Evolutionary conservation across 2,888 invertebrate species (phyloP).

Genomic region (Hipparchia sbordonii): DNA sequence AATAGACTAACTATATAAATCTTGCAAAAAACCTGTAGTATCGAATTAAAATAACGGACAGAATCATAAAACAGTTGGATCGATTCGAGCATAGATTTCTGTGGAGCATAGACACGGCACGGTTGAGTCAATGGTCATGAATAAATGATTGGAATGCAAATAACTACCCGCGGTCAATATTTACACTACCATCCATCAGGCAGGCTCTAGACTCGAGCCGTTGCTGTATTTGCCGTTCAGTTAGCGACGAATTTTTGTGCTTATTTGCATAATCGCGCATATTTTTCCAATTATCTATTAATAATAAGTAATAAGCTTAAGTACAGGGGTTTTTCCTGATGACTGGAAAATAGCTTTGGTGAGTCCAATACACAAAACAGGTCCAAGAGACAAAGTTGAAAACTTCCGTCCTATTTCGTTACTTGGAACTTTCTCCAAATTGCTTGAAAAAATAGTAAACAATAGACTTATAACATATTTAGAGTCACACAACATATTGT

Average conservation of each 20-base stretch:
- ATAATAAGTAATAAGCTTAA: too few relatives aligned
- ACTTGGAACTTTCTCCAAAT: too few relatives aligned
- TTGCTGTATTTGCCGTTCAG: conserved; percentile 35
- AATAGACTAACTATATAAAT: too few relatives aligned
- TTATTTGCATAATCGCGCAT: background rate
- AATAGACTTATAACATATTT: too few relatives aligned
- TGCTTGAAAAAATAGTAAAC: too few relatives aligned
- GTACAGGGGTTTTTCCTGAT: too few relatives aligned
- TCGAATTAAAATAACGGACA: conserved; percentile 10
- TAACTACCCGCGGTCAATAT: conserved; percentile 25
- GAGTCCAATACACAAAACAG: too few relatives aligned
- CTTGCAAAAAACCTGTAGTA: conserved; percentile 21
- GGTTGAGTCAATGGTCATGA: conserved; percentile 6
- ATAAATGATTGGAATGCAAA: conserved; percentile 31
- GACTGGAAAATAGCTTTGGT: too few relatives aligned
- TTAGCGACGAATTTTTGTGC: conserved; percentile 17
- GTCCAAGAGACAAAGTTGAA: too few relatives aligned
- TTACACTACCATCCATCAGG: conserved; percentile 19
- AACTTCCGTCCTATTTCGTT: too few relatives aligned
- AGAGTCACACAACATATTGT: too few relatives aligned
- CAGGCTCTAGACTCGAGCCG: conserved; percentile 10
- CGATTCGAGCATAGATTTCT: too few relatives aligned
- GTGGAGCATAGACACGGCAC: background rate
- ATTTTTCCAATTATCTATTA: background rate
- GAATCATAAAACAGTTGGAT: conserved; percentile 7